Evolutionary conservation across 2,888 invertebrate species (phyloP).

Genomic region (Volucella inflata): DNA sequence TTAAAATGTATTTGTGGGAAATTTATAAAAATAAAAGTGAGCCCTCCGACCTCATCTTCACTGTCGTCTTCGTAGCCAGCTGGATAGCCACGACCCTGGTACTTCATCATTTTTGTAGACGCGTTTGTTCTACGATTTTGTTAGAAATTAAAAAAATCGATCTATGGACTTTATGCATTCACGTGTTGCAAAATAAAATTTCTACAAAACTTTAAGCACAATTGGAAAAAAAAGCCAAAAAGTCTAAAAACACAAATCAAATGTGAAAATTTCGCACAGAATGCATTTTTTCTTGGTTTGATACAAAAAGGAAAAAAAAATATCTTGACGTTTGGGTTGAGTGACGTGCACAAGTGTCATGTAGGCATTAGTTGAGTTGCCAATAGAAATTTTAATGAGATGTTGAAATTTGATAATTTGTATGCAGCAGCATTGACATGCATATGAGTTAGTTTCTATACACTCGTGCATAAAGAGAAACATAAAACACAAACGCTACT

Average conservation of each 20-base stretch:
- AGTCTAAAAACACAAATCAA: conserved; percentile 32
- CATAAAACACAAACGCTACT: too few species aligned
- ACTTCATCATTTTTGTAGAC: conserved; percentile 33
- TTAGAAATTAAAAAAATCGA: conserved; percentile 1
- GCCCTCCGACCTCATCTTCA: conserved; percentile 76
- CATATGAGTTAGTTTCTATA: background rate
- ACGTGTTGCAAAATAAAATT: conserved; percentile 2
- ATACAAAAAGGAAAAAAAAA: conserved; percentile 52
- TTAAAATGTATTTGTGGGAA: background rate
- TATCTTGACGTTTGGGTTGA: conserved; percentile 34
- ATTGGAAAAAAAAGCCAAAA: conserved; percentile 35
- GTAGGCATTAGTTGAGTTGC: background rate
- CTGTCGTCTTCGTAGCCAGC: conserved; percentile 81
- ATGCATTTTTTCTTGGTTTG: conserved; percentile 64
- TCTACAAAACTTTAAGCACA: conserved; percentile 30
- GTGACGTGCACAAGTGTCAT: conserved; percentile 48
- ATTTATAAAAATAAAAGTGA: conserved; percentile 21
- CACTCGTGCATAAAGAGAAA: too few species aligned
- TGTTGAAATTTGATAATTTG: background rate
- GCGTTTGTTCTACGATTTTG: conserved; percentile 19
- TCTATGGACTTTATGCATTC: conserved; percentile 2
- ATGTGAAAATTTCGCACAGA: conserved; percentile 43
- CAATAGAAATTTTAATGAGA: background rate
- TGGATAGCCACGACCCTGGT: conserved; percentile 77
- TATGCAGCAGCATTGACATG: background rate